A percentile compares a stretch with the other conserved stretches of the same genome.
Evolutionary conservation across 1,140 invertebrate genomes (phyloP).

Genomic region (Halictus rubicundus): DNA sequence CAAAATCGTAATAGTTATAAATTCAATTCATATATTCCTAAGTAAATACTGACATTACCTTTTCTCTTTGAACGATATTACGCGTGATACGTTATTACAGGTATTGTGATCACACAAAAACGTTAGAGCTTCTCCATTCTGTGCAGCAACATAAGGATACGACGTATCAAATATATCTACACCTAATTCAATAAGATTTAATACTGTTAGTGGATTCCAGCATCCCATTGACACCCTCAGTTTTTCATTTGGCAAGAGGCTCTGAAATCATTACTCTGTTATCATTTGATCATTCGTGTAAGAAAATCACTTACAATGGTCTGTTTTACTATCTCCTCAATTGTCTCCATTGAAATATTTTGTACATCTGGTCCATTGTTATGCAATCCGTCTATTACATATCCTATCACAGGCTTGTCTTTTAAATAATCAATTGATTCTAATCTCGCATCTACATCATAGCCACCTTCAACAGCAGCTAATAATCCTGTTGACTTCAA

Average conservation of each 20-base stretch:
- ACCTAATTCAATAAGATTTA: slow-evolving; percentile 85
- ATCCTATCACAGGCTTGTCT: slow-evolving; percentile 84
- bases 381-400: slow-evolving; percentile 90
- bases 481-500: slow-evolving; percentile 81
- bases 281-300: slow-evolving; percentile 11
- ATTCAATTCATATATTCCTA: not conserved
- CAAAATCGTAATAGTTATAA: not conserved
- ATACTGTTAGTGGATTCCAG: slow-evolving; percentile 84
- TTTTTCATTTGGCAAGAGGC: slow-evolving; percentile 84
- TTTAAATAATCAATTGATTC: slow-evolving; percentile 83
- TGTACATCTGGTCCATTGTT: slow-evolving; percentile 84
- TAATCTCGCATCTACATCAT: slow-evolving; percentile 82
- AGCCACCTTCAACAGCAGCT: slow-evolving; percentile 89
- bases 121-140: slow-evolving; percentile 83
- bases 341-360: slow-evolving; percentile 81
- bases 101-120: slow-evolving; percentile 78
- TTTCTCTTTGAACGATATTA: slow-evolving; percentile 76
- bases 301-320: slow-evolving; percentile 78
- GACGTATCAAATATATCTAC: slow-evolving; percentile 92
- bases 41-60: slow-evolving; percentile 69
- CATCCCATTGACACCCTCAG: slow-evolving; percentile 85
- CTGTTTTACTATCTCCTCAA: slow-evolving; percentile 83
- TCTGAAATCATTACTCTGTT: slow-evolving; percentile 77
- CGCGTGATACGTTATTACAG: slow-evolving; percentile 56
- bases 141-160: slow-evolving; percentile 84